phyloP scores from a whole-genome alignment of 2,113 vertebrate species.

The Spheniscus mendiculus region DNA sequence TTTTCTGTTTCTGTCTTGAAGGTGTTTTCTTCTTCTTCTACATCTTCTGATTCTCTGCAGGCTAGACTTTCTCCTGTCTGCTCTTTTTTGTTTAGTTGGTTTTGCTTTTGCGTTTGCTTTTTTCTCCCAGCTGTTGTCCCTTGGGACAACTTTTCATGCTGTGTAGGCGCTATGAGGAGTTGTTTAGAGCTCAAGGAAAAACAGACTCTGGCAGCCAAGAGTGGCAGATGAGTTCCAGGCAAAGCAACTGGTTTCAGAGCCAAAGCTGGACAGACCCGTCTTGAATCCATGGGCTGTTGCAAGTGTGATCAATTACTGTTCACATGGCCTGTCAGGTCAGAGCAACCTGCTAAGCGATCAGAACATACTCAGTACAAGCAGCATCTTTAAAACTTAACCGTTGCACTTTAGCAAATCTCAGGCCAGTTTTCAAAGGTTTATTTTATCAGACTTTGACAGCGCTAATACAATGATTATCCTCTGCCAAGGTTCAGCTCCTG shows the following conservation, averaged over 20 bases:
- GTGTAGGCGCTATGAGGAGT: background rate
- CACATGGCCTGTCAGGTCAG: background rate
- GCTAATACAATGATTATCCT: background rate
- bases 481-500: background rate
- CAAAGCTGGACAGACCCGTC: background rate
- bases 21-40: background rate
- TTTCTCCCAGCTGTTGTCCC: background rate
- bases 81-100: background rate
- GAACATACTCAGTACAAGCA: background rate
- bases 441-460: background rate
- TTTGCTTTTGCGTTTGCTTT: background rate
- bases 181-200: background rate
- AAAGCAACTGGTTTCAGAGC: background rate
- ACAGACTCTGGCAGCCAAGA: background rate
- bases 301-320: background rate
- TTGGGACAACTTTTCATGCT: background rate
- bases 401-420: background rate
- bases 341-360: background rate
- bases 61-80: background rate
- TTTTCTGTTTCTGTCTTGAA: background rate
- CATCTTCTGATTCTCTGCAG: background rate
- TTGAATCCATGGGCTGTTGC: background rate
- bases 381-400: background rate
- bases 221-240: background rate
- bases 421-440: background rate